Conservation (phyloP, 2,113 vertebrate genomes). For the Tringa solitaria region DNA sequence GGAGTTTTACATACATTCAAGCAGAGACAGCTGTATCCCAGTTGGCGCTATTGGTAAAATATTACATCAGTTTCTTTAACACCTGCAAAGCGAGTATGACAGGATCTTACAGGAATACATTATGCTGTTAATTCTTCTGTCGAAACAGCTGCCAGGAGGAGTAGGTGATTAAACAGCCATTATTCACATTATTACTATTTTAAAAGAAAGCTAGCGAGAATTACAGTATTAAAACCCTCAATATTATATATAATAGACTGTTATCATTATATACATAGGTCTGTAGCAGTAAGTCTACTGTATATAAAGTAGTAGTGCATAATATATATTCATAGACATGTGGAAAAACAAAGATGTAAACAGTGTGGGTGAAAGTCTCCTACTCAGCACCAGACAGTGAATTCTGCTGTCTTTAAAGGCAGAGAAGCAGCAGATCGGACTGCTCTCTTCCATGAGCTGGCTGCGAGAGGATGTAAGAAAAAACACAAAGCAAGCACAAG, state of each 20-base stretch:
- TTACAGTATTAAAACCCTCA: background rate
- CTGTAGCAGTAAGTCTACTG: background rate
- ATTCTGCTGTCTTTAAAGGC: background rate
- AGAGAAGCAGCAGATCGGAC: background rate
- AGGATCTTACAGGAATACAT: background rate
- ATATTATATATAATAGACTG: background rate
- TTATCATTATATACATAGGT: background rate
- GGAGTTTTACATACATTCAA: background rate
- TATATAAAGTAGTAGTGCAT: fast-evolving
- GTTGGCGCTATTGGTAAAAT: background rate
- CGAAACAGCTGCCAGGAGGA: constrained; percentile 9
- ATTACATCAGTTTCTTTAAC: background rate
- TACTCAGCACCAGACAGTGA: background rate
- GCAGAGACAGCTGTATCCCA: background rate
- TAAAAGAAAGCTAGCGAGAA: background rate
- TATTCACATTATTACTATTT: background rate
- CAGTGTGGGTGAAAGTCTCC: background rate
- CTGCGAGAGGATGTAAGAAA: background rate
- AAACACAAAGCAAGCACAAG: background rate
- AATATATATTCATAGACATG: background rate
- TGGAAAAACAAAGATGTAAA: background rate
- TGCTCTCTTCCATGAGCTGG: background rate
- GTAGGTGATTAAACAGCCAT: constrained; percentile 16
- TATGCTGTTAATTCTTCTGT: background rate
- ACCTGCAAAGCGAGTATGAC: background rate